A percentile compares a stretch with the other conserved stretches of the same genome.
These are phyloP conservation scores for Myocastor coypus DNA, from an alignment of 2,113 vertebrate genomes.

Conservation along the genomic window DNA sequence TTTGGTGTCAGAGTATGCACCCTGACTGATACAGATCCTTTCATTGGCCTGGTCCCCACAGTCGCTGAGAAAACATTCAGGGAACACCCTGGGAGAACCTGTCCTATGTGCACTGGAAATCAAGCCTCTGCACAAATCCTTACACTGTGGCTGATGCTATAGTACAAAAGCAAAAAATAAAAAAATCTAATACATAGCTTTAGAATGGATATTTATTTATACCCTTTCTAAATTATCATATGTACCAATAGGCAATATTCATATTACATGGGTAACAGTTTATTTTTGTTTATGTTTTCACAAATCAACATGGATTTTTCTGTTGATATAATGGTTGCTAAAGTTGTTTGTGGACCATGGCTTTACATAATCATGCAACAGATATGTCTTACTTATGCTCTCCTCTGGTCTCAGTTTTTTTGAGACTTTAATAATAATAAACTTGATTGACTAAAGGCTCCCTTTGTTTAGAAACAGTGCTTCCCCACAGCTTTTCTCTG, in stretches of 20 bases:
- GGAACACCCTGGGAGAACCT: neutral
- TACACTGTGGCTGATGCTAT: neutral
- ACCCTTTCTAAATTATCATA: neutral
- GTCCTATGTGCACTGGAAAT: neutral
- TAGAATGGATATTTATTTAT: neutral
- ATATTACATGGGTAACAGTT: neutral
- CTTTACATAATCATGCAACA: neutral
- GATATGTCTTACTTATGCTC: neutral
- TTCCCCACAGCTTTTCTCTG: neutral
- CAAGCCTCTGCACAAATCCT: neutral
- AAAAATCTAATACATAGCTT: neutral
- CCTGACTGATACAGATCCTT: neutral
- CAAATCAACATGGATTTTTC: neutral
- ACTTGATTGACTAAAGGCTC: neutral
- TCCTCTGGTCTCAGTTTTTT: neutral
- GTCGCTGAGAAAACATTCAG: neutral
- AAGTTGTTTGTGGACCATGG: neutral
- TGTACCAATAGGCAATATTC: neutral
- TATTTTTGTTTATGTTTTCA: neutral
- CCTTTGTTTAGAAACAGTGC: neutral
- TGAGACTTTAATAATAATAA: too few relatives aligned
- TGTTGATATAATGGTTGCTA: neutral
- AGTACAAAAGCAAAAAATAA: neutral
- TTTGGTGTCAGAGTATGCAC: rapidly evolving
- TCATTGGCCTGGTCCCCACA: neutral